Base-by-base conservation (phyloP, 2,888 invertebrate species). In the Drosophila putrida region DNA sequence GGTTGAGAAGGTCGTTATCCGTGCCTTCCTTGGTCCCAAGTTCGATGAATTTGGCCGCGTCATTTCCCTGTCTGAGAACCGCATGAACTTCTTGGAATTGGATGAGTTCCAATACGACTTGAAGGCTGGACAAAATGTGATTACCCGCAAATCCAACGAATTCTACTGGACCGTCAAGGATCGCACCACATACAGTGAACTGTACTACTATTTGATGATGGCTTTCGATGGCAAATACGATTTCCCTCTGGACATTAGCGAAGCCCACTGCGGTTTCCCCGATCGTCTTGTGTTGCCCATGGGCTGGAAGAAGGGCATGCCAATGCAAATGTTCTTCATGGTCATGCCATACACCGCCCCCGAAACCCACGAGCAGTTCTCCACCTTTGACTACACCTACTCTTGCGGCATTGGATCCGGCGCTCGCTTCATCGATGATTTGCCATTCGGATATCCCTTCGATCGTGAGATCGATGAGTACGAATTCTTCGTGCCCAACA, bases 371-470 rank as follows among this genome's bases (percentile, higher is more conserved):
- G 82, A 92, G 92, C 61, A 91, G 90, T 79, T 92, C 79, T 92
- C 92, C 64, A 92, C 93, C 64, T 93, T 93, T 65, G 93, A 94
- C 76, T 78, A 93, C 33, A 70, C 91, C 15, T 93, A 93, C 90
- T 93, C 93, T 57, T 93, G 94, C 75, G 94, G 93, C 78, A 92
- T 93, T 73, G 94, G 94, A 72, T 93, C 93, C 88, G 94, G 93
- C 88, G 89, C 94, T 93, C 88, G 93, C 65, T 82, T 90, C 68
- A 91, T 95, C 46, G 96, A 96, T 90, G 93, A 93, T 75, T 93
- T 94, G 91, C 94, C 96, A 46, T 93, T 95, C 82, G 96, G 95
- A 49, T 96, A 95, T 93, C 96, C 96, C 75, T 94, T 96, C 90
- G 96, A 97, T 90, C 95, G 95, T 78, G 93, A 93, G 15, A 94